phyloP scores from a whole-genome alignment of 1,140 invertebrate genomes.

The Prorops nasuta region DNA sequence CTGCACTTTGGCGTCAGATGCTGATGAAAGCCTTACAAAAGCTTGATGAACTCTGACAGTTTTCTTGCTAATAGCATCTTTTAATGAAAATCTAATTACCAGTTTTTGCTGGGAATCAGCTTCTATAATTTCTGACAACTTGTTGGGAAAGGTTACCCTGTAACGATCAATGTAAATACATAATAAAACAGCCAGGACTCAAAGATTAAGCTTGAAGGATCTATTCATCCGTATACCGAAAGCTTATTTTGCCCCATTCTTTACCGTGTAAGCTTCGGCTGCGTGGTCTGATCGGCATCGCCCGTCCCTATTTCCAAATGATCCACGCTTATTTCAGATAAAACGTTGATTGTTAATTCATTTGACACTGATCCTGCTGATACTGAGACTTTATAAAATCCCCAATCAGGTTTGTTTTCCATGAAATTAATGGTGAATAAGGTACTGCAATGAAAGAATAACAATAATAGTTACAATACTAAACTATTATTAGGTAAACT shows the following conservation, averaged over 20 bases:
- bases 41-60: slow-evolving; percentile 85
- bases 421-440: slow-evolving; percentile 79
- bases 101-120: slow-evolving; percentile 90
- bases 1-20: slow-evolving; percentile 47
- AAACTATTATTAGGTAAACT: neutral
- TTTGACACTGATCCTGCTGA: slow-evolving; percentile 66
- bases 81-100: slow-evolving; percentile 77
- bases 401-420: slow-evolving; percentile 75
- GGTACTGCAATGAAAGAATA: slow-evolving; percentile 52
- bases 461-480: neutral
- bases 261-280: slow-evolving; percentile 64
- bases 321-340: slow-evolving; percentile 72
- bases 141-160: slow-evolving; percentile 72
- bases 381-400: slow-evolving; percentile 80
- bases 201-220: no score
- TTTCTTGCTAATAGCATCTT: slow-evolving; percentile 69
- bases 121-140: slow-evolving; percentile 67
- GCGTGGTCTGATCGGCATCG: slow-evolving; percentile 84
- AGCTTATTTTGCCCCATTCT: no score
- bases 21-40: slow-evolving; percentile 75
- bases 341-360: slow-evolving; percentile 70
- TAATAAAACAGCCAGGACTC: no score
- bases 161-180: no score
- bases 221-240: no score
- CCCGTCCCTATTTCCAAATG: slow-evolving; percentile 84